Percentiles rank a stretch among this genome's conserved stretches.
These are phyloP conservation scores for Artemia franciscana DNA, from an alignment of 1,140 invertebrate genomes.

Conservation along the genomic window DNA sequence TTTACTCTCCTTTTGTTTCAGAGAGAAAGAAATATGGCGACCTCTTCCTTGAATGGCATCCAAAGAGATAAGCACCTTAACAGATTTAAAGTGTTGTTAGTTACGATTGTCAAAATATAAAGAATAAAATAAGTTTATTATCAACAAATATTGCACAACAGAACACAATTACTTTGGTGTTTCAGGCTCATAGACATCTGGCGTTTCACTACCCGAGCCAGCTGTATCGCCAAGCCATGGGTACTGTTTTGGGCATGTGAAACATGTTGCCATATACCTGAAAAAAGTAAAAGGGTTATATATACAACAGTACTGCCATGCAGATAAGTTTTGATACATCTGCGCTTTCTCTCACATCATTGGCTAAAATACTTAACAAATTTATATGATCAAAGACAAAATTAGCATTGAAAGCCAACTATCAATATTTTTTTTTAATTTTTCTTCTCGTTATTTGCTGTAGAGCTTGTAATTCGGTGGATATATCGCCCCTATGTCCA, in stretches of 20 bases:
- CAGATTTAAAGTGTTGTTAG: too few relatives aligned
- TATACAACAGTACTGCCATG: too few relatives aligned
- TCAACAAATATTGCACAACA: not conserved
- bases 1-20: not conserved
- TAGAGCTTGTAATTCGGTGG: too few relatives aligned
- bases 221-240: slow-evolving; percentile 64
- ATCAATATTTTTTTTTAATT: too few relatives aligned
- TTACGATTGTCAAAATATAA: too few relatives aligned
- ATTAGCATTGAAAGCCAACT: too few relatives aligned
- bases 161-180: slow-evolving; percentile 17
- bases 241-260: slow-evolving; percentile 59
- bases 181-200: slow-evolving; percentile 56
- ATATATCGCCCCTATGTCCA: too few relatives aligned
- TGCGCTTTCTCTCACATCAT: too few relatives aligned
- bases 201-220: slow-evolving; percentile 47
- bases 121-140: not conserved
- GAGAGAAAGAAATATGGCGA: not conserved
- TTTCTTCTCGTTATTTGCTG: too few relatives aligned
- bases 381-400: too few relatives aligned
- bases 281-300: slow-evolving; percentile 10
- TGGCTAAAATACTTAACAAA: too few relatives aligned
- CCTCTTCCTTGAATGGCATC: not conserved
- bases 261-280: slow-evolving; percentile 67
- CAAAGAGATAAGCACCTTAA: not conserved
- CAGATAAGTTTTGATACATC: too few relatives aligned